phyloP scores from a whole-genome alignment of 1,140 invertebrate genomes.

The Drosophila guanche region DNA sequence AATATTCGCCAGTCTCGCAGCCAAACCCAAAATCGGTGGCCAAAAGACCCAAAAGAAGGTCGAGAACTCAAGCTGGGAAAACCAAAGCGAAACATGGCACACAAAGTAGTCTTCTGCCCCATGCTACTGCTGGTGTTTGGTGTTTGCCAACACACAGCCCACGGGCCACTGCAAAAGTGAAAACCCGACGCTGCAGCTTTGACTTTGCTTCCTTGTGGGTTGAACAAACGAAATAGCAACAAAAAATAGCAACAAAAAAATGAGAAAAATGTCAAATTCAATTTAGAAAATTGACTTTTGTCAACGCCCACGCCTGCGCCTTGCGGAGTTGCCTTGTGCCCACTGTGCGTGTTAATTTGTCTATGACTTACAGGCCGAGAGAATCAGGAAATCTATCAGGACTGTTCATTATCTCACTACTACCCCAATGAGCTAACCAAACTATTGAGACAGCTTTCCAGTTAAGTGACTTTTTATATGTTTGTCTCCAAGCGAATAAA shows the following conservation, averaged over 20 bases:
- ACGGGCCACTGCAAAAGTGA: slow-evolving; percentile 45
- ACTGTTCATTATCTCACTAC: too few relatives aligned
- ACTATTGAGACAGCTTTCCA: slow-evolving; percentile 23
- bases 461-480: slow-evolving; percentile 12
- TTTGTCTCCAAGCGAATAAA: slow-evolving; percentile 23
- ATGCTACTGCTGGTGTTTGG: slow-evolving; percentile 39
- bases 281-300: slow-evolving; percentile 73
- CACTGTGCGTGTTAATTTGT: slow-evolving; percentile 62
- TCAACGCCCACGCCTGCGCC: slow-evolving; percentile 61
- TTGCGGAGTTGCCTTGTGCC: slow-evolving; percentile 36
- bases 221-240: slow-evolving; percentile 23
- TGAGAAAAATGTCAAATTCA: slow-evolving; percentile 71
- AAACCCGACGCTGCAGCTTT: slow-evolving; percentile 27
- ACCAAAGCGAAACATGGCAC: slow-evolving; percentile 14
- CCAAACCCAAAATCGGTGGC: slow-evolving; percentile 49
- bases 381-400: too few relatives aligned
- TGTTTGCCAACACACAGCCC: slow-evolving; percentile 36
- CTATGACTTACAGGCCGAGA: too few relatives aligned
- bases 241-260: slow-evolving; percentile 11
- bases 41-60: slow-evolving; percentile 47
- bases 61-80: slow-evolving; percentile 59
- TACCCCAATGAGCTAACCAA: slow-evolving; percentile 20
- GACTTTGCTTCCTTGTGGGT: slow-evolving; percentile 63
- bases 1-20: slow-evolving; percentile 31
- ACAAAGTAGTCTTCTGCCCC: slow-evolving; percentile 59